Conservation (phyloP, 2,888 invertebrate species). For the Caenorhabditis panamensis region DNA sequence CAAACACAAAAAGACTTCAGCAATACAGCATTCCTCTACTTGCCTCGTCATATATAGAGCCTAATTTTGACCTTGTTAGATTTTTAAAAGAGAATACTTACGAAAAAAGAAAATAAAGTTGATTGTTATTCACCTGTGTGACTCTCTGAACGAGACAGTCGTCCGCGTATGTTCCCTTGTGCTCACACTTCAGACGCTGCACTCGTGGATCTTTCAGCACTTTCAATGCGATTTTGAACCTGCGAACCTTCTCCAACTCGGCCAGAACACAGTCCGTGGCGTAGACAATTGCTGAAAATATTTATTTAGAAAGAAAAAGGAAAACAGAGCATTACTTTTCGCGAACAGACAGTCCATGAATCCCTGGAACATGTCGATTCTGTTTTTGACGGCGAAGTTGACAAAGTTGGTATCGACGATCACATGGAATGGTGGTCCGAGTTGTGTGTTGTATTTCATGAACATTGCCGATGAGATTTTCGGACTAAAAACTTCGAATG, state of each 20-base stretch:
- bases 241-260: conserved; percentile 95
- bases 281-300: conserved; percentile 90
- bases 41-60: conserved; percentile 32
- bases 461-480: conserved; percentile 89
- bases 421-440: conserved; percentile 98
- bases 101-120: conserved; percentile 24
- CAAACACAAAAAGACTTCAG: conserved; percentile 30
- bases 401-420: conserved; percentile 98
- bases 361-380: conserved; percentile 94
- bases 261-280: conserved; percentile 98
- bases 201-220: conserved; percentile 91
- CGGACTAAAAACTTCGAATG: conserved; percentile 65
- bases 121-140: conserved; percentile 85
- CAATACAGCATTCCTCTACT: conserved; percentile 49
- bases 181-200: conserved; percentile 92
- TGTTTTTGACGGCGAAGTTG: conserved; percentile 97
- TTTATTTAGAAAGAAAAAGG: not conserved
- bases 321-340: no score
- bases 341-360: conserved; percentile 99
- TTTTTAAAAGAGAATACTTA: conserved; percentile 6
- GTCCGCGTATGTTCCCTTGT: conserved; percentile 98
- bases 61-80: conserved; percentile 33
- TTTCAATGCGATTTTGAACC: conserved; percentile 93
- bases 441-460: conserved; percentile 96
- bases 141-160: conserved; percentile 97